Conservation (phyloP, 1,140 invertebrate species). For the Drosophila rufa region DNA sequence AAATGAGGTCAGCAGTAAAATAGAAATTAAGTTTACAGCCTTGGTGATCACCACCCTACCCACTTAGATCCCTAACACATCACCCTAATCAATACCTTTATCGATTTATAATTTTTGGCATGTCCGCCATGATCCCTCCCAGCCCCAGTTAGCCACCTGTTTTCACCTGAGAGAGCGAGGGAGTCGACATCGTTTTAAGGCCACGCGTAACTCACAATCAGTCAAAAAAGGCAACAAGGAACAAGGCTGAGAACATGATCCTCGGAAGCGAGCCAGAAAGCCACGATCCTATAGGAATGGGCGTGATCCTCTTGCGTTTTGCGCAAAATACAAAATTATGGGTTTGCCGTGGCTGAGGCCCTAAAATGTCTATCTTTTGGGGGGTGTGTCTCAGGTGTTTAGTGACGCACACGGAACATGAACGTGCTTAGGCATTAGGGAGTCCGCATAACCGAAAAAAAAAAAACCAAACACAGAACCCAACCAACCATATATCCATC, state of each 20-base stretch:
- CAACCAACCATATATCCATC: slow-evolving; percentile 27
- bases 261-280: background rate
- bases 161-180: slow-evolving; percentile 63
- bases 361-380: slow-evolving; percentile 36
- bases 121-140: background rate
- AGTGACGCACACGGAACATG: slow-evolving; percentile 74
- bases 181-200: slow-evolving; percentile 67
- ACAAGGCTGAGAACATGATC: slow-evolving; percentile 2
- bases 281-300: slow-evolving; percentile 45
- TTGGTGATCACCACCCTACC: too few relatives aligned
- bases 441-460: slow-evolving; percentile 29
- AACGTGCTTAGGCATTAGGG: slow-evolving; percentile 82
- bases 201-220: slow-evolving; percentile 61
- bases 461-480: background rate
- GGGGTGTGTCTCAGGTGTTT: slow-evolving; percentile 72
- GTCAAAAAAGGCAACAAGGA: slow-evolving; percentile 3
- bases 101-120: slow-evolving; percentile 44
- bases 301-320: slow-evolving; percentile 68
- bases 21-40: too few relatives aligned
- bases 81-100: slow-evolving; percentile 10
- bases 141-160: slow-evolving; percentile 62
- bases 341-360: slow-evolving; percentile 52
- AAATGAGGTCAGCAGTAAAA: background rate
- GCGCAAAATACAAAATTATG: slow-evolving; percentile 79
- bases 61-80: background rate